Evolutionary conservation across 2,797 vertebrate genomes (phyloP), one percentile per base, ranked within the genome.

Genomic region (Falco cherrug): DNA sequence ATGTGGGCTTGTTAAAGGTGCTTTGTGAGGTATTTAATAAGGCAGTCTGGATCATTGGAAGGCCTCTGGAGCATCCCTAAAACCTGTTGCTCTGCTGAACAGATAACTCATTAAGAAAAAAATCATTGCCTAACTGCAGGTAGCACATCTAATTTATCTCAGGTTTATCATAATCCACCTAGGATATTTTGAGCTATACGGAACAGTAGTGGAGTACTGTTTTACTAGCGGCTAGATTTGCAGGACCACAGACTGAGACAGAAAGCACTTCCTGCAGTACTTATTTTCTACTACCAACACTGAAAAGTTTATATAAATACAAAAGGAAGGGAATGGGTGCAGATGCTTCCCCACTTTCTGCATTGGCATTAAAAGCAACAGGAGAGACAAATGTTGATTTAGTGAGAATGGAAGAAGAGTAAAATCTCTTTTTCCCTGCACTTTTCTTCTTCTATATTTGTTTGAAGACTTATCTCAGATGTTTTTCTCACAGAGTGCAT

Each of bases 281-380:
- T 61, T 6, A 16, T 16, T 17, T n/a, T 24, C 28, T 63, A n/a
- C 21, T 87, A 45, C 7, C 16, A 60, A 84, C 85, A 51, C 4
- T 4, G 11, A 37, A 31, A 41, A 20, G 8, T 65, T 89, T n/a
- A 29, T 41, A 48, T 7, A 69, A 78, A 69, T 41, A 3, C 11
- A 64, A 64, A 80, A 71, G 39, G 39, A 93, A 87, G 31, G 87
- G 6, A 53, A 5, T 39, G 22, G 22, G 75, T 57, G 13, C 7
- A 78, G 33, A 37, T 61, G 5, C 3, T 61, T 20, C 14, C 29
- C 1, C 2, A 20, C 10, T 4, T 11, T 3, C 5, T 12, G 75
- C 43, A 10, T 15, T 59, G 9, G 9, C 35, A 65, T 59, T 14
- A 77, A 76, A 50, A 24, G 5, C 19, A 85, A 19, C 5, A 35